phyloP scores from a whole-genome alignment of 2,797 vertebrate genomes.

The Micropoecilia bifurca region DNA sequence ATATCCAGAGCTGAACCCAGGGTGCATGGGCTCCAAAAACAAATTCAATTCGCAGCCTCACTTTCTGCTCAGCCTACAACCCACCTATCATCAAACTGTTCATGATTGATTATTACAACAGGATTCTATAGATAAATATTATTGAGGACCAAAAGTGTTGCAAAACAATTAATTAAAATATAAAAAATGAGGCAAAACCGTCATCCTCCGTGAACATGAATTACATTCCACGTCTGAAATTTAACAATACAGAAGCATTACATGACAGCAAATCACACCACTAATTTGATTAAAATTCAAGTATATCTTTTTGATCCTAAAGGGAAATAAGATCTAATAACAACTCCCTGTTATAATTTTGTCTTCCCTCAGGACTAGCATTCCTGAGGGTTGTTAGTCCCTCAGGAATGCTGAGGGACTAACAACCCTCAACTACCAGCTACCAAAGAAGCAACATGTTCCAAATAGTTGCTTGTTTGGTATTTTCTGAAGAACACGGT shows the following conservation, averaged over 20 bases:
- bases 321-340: no score
- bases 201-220: neutral
- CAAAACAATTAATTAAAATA: neutral
- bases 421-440: no score
- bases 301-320: no score
- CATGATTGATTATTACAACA: neutral
- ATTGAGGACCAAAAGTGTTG: neutral
- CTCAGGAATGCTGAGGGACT: no score
- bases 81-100: neutral
- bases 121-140: neutral
- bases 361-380: neutral
- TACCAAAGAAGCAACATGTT: neutral
- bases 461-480: neutral
- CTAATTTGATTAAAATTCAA: neutral
- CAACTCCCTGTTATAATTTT: neutral
- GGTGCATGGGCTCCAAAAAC: neutral
- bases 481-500: neutral
- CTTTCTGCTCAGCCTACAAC: neutral
- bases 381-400: no score
- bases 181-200: neutral
- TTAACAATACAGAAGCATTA: neutral
- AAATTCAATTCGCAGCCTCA: neutral
- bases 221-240: neutral
- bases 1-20: neutral
- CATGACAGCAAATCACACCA: neutral